Evolutionary conservation across 2,888 invertebrate species (phyloP).

Genomic region (Dryococelus australis): DNA sequence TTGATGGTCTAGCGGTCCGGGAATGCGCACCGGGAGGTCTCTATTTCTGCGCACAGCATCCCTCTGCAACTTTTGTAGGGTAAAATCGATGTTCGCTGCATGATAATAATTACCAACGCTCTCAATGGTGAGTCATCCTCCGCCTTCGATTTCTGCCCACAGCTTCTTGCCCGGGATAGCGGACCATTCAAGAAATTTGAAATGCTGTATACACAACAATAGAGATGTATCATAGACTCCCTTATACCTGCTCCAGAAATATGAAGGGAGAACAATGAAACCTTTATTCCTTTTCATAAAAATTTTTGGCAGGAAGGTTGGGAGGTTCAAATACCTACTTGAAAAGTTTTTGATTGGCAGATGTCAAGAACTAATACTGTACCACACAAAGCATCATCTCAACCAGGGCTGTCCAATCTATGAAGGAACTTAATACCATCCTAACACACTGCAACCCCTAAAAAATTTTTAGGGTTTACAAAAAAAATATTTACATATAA

Average conservation of each 20-base stretch:
- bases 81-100: constrained; percentile 38
- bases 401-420: constrained; percentile 22
- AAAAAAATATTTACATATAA: too few relatives aligned
- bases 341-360: constrained; percentile 37
- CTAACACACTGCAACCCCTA: too few relatives aligned
- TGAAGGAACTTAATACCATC: background rate
- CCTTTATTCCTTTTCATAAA: constrained; percentile 23
- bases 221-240: constrained; percentile 17
- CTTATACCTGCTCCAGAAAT: constrained; percentile 27
- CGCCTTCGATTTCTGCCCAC: constrained; percentile 33
- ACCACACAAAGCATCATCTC: background rate
- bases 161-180: background rate
- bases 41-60: constrained; percentile 38
- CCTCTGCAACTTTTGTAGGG: constrained; percentile 30
- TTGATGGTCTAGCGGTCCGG: constrained; percentile 33
- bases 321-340: constrained; percentile 25
- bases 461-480: too few relatives aligned
- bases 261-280: constrained; percentile 35
- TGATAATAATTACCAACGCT: constrained; percentile 40
- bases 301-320: background rate
- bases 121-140: constrained; percentile 37
- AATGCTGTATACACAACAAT: constrained; percentile 26
- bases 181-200: constrained; percentile 25
- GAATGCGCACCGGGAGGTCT: constrained; percentile 37
- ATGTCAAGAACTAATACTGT: constrained; percentile 30